phyloP scores from a whole-genome alignment of 1,140 invertebrate species.

The Archegozetes longisetosus region DNA sequence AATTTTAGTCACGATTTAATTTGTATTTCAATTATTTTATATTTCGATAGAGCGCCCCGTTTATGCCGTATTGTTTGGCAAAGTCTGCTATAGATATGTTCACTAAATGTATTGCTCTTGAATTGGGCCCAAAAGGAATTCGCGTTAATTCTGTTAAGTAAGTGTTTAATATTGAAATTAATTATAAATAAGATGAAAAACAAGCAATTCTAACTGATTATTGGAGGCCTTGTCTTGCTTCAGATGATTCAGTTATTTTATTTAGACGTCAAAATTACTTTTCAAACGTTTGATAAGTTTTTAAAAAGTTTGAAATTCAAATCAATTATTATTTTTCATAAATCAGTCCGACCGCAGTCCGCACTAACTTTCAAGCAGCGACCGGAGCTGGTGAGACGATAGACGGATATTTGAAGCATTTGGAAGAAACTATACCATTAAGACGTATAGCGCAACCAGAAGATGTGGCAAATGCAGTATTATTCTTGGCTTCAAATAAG shows the following conservation, averaged over 20 bases:
- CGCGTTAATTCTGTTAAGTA: slow-evolving; percentile 16
- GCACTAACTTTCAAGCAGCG: slow-evolving; percentile 7
- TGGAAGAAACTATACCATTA: slow-evolving; percentile 8
- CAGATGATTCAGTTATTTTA: too few species aligned
- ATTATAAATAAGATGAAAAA: too few species aligned
- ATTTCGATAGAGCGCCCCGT: slow-evolving; percentile 5
- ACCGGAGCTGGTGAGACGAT: slow-evolving; percentile 4
- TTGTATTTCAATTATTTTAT: too few species aligned
- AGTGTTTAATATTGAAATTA: neutral
- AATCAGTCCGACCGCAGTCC: slow-evolving; percentile 9
- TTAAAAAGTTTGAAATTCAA: neutral
- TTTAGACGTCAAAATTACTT: too few species aligned
- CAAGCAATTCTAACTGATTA: too few species aligned
- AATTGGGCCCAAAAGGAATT: slow-evolving; percentile 27
- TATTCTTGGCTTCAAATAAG: slow-evolving; percentile 60
- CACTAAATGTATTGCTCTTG: slow-evolving; percentile 29
- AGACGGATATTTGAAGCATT: neutral
- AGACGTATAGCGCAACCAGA: slow-evolving; percentile 22
- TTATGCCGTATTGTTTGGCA: slow-evolving; percentile 26
- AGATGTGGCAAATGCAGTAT: slow-evolving; percentile 63
- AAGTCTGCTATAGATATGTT: slow-evolving; percentile 29
- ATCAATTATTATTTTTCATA: neutral
- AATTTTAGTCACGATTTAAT: neutral
- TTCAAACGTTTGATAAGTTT: too few species aligned
- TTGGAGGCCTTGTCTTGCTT: too few species aligned